Evolutionary conservation across 2,113 vertebrate genomes (phyloP).

Genomic region (Zosterops pallidus): DNA sequence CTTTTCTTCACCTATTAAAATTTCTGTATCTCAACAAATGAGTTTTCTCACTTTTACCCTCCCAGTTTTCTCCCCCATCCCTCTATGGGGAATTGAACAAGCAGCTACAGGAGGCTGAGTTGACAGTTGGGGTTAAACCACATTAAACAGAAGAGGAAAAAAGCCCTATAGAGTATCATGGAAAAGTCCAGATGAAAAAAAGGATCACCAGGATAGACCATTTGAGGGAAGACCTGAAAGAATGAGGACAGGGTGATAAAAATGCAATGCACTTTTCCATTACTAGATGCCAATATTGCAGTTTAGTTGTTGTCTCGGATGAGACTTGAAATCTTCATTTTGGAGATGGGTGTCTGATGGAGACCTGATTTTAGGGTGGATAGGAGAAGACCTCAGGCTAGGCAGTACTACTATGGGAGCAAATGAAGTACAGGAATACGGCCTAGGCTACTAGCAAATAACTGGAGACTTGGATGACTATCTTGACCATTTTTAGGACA

Average conservation of each 20-base stretch:
- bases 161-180: fast-evolving
- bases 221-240: not conserved
- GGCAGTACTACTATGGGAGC: not conserved
- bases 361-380: not conserved
- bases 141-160: not conserved
- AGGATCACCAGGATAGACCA: not conserved
- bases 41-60: not conserved
- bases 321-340: not conserved
- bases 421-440: not conserved
- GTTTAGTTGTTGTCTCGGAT: not conserved
- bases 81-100: not conserved
- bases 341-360: not conserved
- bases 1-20: not conserved
- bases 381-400: not conserved
- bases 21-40: not conserved
- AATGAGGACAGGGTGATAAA: not conserved
- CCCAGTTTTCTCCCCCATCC: not conserved
- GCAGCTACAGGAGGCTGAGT: not conserved
- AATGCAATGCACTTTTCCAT: not conserved
- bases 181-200: not conserved
- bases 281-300: not conserved
- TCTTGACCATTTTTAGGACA: not conserved
- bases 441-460: not conserved
- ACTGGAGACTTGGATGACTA: not conserved
- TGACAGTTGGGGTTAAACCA: fast-evolving